A percentile compares a stretch with the other conserved stretches of the same genome.
phyloP scores from a whole-genome alignment of 2,797 vertebrate genomes.

The Chelon auratus region DNA sequence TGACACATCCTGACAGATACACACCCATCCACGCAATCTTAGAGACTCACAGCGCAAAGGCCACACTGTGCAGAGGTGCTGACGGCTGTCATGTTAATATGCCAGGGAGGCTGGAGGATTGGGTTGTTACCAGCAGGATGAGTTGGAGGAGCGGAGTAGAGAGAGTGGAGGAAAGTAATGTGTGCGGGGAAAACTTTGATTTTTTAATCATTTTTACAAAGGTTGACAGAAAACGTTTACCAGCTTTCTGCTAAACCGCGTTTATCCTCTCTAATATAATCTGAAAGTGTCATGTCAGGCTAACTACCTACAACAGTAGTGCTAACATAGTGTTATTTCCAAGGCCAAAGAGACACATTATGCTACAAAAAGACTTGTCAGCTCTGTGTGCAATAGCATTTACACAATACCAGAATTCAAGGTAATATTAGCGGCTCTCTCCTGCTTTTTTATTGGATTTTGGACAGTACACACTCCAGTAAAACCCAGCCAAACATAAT shows the following conservation, averaged over 20 bases:
- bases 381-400: background rate
- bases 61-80: slow-evolving; percentile 70
- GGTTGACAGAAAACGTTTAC: too few species aligned
- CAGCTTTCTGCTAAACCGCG: too few species aligned
- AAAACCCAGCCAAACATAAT: background rate
- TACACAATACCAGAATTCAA: background rate
- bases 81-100: slow-evolving; percentile 78
- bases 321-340: background rate
- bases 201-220: slow-evolving; percentile 20
- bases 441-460: slow-evolving; percentile 10
- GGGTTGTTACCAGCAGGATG: slow-evolving; percentile 57
- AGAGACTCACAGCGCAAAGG: slow-evolving; percentile 67
- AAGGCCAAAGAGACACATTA: background rate
- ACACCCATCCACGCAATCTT: slow-evolving; percentile 54
- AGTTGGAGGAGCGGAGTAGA: slow-evolving; percentile 44
- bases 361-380: background rate
- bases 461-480: slow-evolving; percentile 1
- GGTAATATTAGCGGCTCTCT: background rate
- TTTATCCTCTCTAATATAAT: background rate
- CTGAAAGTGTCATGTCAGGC: background rate
- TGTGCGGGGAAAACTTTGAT: slow-evolving; percentile 23
- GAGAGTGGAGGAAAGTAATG: slow-evolving; percentile 10
- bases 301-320: background rate
- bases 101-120: slow-evolving; percentile 54
- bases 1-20: slow-evolving; percentile 72